Conservation (phyloP, 2,888 invertebrate species). For the Eupeodes latifasciatus region DNA sequence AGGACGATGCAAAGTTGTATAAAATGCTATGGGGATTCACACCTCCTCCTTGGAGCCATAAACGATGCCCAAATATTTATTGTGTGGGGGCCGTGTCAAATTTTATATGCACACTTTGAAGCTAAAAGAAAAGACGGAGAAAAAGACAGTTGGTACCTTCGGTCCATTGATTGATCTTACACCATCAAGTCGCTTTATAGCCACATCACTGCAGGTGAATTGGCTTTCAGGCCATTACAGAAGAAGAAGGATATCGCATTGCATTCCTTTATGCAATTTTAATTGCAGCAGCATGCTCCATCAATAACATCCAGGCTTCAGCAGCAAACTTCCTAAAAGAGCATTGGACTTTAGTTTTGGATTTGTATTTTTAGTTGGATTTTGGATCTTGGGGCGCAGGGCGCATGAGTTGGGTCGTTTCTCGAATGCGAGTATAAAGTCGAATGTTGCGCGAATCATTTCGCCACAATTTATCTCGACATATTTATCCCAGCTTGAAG, state of each 20-base stretch:
- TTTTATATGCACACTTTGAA: not conserved
- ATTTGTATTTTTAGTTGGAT: not conserved
- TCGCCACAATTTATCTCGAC: constrained; percentile 63
- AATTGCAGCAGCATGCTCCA: constrained; percentile 71
- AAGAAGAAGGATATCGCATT: constrained; percentile 39
- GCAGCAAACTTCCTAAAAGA: not conserved
- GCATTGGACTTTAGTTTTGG: constrained; percentile 35
- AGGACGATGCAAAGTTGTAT: constrained; percentile 48
- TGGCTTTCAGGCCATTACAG: constrained; percentile 40
- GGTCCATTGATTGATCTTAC: constrained; percentile 65
- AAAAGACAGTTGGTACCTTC: not conserved
- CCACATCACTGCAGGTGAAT: constrained; percentile 72
- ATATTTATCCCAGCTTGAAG: constrained; percentile 23
- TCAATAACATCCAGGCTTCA: constrained; percentile 46
- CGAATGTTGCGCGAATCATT: constrained; percentile 60
- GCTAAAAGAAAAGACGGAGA: not conserved
- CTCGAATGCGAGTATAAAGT: not conserved
- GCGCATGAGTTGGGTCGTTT: too few relatives aligned
- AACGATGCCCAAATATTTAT: constrained; percentile 72
- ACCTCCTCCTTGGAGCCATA: constrained; percentile 73
- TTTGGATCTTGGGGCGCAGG: constrained; percentile 33
- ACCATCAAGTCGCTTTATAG: constrained; percentile 31
- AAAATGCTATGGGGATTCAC: constrained; percentile 55
- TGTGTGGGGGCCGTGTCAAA: constrained; percentile 52
- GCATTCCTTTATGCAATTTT: constrained; percentile 65